These are phyloP conservation scores for Caenorhabditis sp. DNA, from an alignment of 2,888 invertebrate genomes.

Conservation along the genomic window DNA sequence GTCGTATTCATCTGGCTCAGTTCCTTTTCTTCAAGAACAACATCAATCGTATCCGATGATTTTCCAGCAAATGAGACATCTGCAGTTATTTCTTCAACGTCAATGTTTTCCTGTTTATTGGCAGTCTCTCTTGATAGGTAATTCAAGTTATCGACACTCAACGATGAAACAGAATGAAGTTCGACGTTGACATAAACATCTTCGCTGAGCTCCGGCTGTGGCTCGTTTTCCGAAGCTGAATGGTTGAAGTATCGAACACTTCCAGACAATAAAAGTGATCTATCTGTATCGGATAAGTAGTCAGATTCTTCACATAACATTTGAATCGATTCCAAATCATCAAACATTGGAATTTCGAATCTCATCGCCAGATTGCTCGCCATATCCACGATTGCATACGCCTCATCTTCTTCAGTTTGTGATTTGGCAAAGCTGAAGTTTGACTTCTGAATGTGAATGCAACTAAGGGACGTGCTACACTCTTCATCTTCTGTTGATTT, in stretches of 20 bases:
- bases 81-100: conserved; percentile 32
- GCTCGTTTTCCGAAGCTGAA: conserved; percentile 23
- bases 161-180: conserved; percentile 34
- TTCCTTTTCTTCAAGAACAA: conserved; percentile 53
- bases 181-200: conserved; percentile 53
- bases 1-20: conserved; percentile 53
- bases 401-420: conserved; percentile 10
- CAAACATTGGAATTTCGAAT: conserved; percentile 38
- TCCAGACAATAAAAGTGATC: conserved; percentile 53
- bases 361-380: conserved; percentile 12
- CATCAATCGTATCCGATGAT: conserved; percentile 43
- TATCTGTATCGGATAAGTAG: conserved; percentile 60
- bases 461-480: conserved; percentile 9
- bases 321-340: conserved; percentile 61
- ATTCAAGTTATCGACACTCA: conserved; percentile 28
- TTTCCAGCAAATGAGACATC: conserved; percentile 29
- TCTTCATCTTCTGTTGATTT: background rate
- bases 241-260: conserved; percentile 44
- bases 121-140: conserved; percentile 16
- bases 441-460: conserved; percentile 34
- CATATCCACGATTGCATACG: conserved; percentile 27
- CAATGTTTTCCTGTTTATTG: conserved; percentile 14
- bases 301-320: conserved; percentile 68
- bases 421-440: conserved; percentile 28
- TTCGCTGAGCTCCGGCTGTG: conserved; percentile 32